phyloP scores from a whole-genome alignment of 2,888 invertebrate genomes.

The Noctua comes region DNA sequence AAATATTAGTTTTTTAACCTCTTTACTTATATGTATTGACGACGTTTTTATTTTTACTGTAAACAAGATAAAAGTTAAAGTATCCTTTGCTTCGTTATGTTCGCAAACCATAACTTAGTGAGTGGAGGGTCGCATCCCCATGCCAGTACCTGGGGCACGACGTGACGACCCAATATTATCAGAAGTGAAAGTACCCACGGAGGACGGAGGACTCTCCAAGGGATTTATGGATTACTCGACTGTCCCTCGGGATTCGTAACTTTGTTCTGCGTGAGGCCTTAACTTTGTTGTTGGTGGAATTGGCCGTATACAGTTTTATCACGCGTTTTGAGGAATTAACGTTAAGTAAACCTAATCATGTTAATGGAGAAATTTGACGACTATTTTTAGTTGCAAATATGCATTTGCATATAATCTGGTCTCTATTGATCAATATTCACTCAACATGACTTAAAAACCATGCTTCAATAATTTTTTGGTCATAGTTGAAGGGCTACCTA shows the following conservation, averaged over 20 bases:
- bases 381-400: not conserved
- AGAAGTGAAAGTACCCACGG: slow-evolving; percentile 70
- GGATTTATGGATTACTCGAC: slow-evolving; percentile 84
- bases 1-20: not conserved
- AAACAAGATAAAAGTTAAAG: slow-evolving; percentile 19
- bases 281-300: slow-evolving; percentile 77
- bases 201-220: slow-evolving; percentile 70
- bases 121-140: slow-evolving; percentile 29
- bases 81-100: slow-evolving; percentile 30
- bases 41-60: not conserved
- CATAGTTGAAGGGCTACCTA: not conserved
- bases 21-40: not conserved
- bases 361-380: not conserved
- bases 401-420: no score
- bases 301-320: slow-evolving; percentile 63
- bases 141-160: slow-evolving; percentile 53
- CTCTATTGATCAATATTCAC: not conserved
- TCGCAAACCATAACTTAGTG: slow-evolving; percentile 51
- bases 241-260: slow-evolving; percentile 81
- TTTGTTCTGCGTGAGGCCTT: slow-evolving; percentile 74
- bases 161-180: slow-evolving; percentile 68
- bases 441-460: not conserved
- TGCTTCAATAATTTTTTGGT: not conserved
- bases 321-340: slow-evolving; percentile 57
- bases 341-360: slow-evolving; percentile 45